Evolutionary conservation across 1,140 invertebrate species (phyloP).

Genomic region (Frieseomelitta varia): DNA sequence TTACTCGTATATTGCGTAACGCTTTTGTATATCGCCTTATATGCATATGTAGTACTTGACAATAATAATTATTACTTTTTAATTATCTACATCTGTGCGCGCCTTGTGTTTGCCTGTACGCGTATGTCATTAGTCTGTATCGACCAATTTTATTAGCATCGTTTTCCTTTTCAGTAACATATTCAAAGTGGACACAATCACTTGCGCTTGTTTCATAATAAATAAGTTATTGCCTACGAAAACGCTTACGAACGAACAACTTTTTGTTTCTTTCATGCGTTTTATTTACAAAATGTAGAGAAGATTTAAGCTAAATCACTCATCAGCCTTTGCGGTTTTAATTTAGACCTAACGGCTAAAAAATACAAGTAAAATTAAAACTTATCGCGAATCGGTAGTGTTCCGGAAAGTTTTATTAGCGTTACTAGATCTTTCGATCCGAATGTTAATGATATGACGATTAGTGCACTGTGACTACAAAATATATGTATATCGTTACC

Average conservation of each 20-base stretch:
- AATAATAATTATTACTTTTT: constrained; percentile 78
- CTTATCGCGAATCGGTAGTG: constrained; percentile 11
- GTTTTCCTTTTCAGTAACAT: constrained; percentile 39
- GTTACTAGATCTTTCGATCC: neutral
- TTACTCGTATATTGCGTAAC: constrained; percentile 80
- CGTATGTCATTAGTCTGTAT: constrained; percentile 48
- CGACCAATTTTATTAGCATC: constrained; percentile 22
- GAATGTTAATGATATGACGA: constrained; percentile 39
- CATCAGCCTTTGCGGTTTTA: constrained; percentile 65
- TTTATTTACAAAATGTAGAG: constrained; percentile 77
- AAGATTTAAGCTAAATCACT: constrained; percentile 64
- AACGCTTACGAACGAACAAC: constrained; percentile 67
- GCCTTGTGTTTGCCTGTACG: constrained; percentile 47
- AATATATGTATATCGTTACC: constrained; percentile 5
- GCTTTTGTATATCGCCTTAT: constrained; percentile 68
- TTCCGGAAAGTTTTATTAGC: constrained; percentile 2
- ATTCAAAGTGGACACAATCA: constrained; percentile 54
- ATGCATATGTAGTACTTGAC: constrained; percentile 77
- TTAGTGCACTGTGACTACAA: constrained; percentile 6
- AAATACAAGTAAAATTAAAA: constrained; percentile 40
- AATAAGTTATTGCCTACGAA: constrained; percentile 80
- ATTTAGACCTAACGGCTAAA: constrained; percentile 62
- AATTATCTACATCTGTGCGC: constrained; percentile 80
- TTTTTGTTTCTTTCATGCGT: constrained; percentile 59
- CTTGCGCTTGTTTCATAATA: constrained; percentile 71